Base-by-base conservation (phyloP, 92 coral and sea anemone genomes). In the Epizoanthus illoricatus region DNA sequence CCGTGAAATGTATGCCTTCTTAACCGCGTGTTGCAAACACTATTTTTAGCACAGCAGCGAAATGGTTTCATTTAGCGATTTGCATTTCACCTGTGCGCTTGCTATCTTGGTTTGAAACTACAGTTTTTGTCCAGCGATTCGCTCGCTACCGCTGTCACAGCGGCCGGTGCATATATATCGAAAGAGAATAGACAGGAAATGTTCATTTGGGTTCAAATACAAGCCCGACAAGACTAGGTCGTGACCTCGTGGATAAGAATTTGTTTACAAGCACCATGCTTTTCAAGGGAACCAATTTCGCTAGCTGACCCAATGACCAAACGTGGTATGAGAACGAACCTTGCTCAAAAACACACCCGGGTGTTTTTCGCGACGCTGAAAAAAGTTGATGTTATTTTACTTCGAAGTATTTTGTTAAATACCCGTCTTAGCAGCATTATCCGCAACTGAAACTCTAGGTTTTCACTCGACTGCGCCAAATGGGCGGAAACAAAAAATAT, bases 151-250 rank as follows among this genome's bases (percentile, higher is more conserved):
- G 61, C 36, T 18, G 15, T 41, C 57, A 41, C 70, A 28, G 18
- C 40, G 28, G 59, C 47, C 71, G 59, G 45, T 42, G 71, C 63
- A 43, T 40, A 78, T 41, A 66, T 78, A 61, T 78, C 82, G 43
- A 43, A 78, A 64, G 69, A 78, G 59, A 78, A 78, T 78, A 63
- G 82, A 63, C 82, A 78, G 82, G 82, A 78, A 78, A 78, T 78
- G 82, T 78, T 78, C 82, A 58, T 63, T 42, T 78, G 45, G 71
- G 60, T 23, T 78, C 71, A 42, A 23, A 78, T 64, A 78, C 82
- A 62, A 78, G 82, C 66, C 56, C 82, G 59, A 78, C 82, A 78
- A 62, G 82, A 78, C 82, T 62, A 59, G 82, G 82, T 78, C 82
- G 82, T 78, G 82, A 78, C 82, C 82, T 17, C 56, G 17, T 70